Evolutionary conservation across 1,140 invertebrate species (phyloP), one percentile per base, ranked within the genome.

Genomic region (Olivierus martensii): DNA sequence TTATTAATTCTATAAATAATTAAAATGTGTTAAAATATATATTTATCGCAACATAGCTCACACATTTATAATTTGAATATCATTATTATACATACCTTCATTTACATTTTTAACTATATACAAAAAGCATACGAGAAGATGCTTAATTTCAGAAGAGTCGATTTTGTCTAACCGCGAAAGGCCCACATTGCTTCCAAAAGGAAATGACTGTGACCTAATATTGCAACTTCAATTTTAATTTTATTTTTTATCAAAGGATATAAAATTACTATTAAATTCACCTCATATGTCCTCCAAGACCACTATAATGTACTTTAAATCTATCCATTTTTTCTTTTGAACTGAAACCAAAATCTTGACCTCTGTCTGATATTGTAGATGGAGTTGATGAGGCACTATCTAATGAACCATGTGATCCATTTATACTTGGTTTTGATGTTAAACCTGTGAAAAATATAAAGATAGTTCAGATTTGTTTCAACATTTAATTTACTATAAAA

Each of bases 21-120:
- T 21, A 35, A 46, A n/a, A n/a, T n/a, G n/a, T n/a, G n/a, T n/a
- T n/a, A n/a, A n/a, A n/a, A n/a, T n/a, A n/a, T n/a, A n/a, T n/a
- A n/a, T n/a, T n/a, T n/a, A n/a, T n/a, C n/a, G n/a, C n/a, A n/a
- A n/a, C n/a, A n/a, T n/a, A n/a, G n/a, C n/a, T n/a, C n/a, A n/a
- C n/a, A n/a, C n/a, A n/a, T n/a, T n/a, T 51, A 39, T 46, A 46
- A 17, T 36, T 14, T 22, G 2, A 22, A 2, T 46, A 15, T 10
- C 12, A 22, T 37, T 14, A 28, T 17, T 14, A 38, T 19, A 39
- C 38, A 15, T 58, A 72, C 70, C 69, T 65, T 91, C 86, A 28
- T 83, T 81, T 45, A 93, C 66, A 70, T 93, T 83, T 67, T 91
- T 92, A 21, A 95, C 73, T 43, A 94, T 80, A 71, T 91, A 93